Percentiles rank a stretch among this genome's conserved stretches.
Evolutionary conservation across 2,888 invertebrate species (phyloP).

Genomic region (Arrhopalites spinosus): DNA sequence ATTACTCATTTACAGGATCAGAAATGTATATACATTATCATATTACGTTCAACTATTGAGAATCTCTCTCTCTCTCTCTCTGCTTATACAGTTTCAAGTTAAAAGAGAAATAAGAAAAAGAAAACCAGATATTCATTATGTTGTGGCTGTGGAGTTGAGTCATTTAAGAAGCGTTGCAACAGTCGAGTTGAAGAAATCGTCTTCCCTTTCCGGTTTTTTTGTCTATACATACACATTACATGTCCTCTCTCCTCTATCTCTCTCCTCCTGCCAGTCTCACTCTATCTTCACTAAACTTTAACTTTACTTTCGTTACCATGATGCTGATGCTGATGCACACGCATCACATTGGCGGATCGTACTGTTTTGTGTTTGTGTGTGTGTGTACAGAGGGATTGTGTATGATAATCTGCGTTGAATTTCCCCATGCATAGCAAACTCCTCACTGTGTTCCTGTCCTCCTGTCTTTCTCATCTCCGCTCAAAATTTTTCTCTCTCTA

Average conservation of each 20-base stretch:
- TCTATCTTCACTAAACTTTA: neutral
- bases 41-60: no score
- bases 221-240: neutral
- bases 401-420: conserved; percentile 10
- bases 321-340: neutral
- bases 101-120: neutral
- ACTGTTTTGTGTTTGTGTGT: no score
- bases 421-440: conserved; percentile 18
- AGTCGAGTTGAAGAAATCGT: neutral
- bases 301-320: no score
- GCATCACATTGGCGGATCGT: neutral
- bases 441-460: neutral
- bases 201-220: conserved; percentile 34
- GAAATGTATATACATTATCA: neutral
- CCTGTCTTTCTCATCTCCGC: conserved; percentile 38
- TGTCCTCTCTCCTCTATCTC: neutral
- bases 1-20: neutral
- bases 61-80: neutral
- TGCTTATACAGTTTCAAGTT: neutral
- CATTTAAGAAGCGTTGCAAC: conserved; percentile 1
- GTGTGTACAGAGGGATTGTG: neutral
- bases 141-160: no score
- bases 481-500: conserved; percentile 21
- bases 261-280: neutral
- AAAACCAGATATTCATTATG: conserved; percentile 28